Base-by-base conservation (phyloP, 2,113 vertebrate species). In the Gymnocephalus cernua region DNA sequence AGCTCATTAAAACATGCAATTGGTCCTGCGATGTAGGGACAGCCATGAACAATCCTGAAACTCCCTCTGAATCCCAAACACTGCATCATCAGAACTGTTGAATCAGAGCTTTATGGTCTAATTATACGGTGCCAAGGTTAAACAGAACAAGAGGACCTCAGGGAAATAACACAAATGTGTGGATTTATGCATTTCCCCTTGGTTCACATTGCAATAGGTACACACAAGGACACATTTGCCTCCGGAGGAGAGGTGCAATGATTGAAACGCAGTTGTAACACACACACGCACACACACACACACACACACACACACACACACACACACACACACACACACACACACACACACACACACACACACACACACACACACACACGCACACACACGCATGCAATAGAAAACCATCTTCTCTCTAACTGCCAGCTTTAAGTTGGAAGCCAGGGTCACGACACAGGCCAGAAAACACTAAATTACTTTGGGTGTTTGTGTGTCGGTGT, bases 101-200 rank as follows among this genome's bases (percentile, higher is more conserved):
- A 74, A 91, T 68, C 74, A 23, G 38, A 66, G 69, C 8, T 89
- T 86, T 83, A 84, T 62, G 67, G 79, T 78, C 78, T 83, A 69
- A 89, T 92, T 79, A 86, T 90, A 85, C 23, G 45, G 67, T 59
- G 84, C 56, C 85, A 88, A 91, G 89, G 89, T 91, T 76, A 67
- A 81, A 83, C 63, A n/a, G 51, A 81, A 7, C 35, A 23, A 71
- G 45, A 32, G 38, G 51, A 66, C 86, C 65, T 67, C 19, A 0
- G 83, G 89, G 83, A 84, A 87, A 83, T 38, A 64, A 80, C 82
- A 64, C 54, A 82, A 87, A 82, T 78, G 65, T 86, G 79, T 69
- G 77, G 89, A 82, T 88, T 91, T 87, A 91, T 88, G 85, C 71
- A 18, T 85, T 86, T 86, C 86, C 75, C 90, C 87, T 92, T 83